Evolutionary conservation across 2,113 vertebrate genomes (phyloP).

Genomic region (Axis porcinus): DNA sequence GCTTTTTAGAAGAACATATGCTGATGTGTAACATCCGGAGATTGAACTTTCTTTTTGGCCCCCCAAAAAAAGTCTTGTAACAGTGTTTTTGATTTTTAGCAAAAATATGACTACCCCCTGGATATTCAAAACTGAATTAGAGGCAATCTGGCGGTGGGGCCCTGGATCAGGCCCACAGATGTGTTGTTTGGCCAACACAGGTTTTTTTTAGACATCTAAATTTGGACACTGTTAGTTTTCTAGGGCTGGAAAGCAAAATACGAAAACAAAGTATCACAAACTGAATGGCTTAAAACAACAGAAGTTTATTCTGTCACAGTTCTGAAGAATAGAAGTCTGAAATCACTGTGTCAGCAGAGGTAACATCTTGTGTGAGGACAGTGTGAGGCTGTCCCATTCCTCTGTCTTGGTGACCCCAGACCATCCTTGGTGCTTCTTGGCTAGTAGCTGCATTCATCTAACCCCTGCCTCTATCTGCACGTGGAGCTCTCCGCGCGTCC

Average conservation of each 20-base stretch:
- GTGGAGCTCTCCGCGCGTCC: rapidly evolving
- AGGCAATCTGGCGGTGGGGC: not conserved
- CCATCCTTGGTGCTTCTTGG: not conserved
- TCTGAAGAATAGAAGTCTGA: not conserved
- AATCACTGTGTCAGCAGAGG: rapidly evolving
- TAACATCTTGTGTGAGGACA: too few species aligned
- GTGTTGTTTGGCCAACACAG: not conserved
- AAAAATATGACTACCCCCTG: not conserved
- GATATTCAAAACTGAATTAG: not conserved
- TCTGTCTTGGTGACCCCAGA: not conserved
- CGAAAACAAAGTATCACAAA: not conserved
- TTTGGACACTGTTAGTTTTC: not conserved
- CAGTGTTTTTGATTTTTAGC: not conserved
- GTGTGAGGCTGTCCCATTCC: not conserved
- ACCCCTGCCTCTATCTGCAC: not conserved
- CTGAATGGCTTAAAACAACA: not conserved
- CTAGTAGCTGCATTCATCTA: rapidly evolving
- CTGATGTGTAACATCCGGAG: not conserved
- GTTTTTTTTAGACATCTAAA: not conserved
- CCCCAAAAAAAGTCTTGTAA: not conserved
- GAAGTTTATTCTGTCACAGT: not conserved
- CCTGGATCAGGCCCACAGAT: not conserved
- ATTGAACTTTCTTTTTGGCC: not conserved
- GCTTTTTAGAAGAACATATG: not conserved
- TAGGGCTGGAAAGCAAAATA: not conserved